Conservation (phyloP, 2,113 vertebrate genomes). For the Dunckerocampus dactyliophorus region DNA sequence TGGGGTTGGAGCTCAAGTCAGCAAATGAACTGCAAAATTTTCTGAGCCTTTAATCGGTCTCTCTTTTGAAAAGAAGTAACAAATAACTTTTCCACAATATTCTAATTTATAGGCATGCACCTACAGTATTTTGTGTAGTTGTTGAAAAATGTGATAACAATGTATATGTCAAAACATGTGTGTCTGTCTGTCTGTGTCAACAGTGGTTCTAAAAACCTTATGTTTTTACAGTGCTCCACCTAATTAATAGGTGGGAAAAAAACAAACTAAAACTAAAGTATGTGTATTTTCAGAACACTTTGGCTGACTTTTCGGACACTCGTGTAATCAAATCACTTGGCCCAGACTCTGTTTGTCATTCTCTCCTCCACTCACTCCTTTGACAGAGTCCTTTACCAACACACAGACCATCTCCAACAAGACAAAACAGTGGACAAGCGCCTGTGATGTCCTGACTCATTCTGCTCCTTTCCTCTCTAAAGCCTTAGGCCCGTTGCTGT, state of each 20-base stretch:
- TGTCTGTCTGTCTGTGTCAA: too few species aligned
- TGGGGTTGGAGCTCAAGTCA: too few species aligned
- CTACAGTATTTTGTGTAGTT: too few species aligned
- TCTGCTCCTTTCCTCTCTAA: slow-evolving; percentile 63
- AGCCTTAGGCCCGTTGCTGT: slow-evolving; percentile 53
- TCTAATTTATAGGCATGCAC: too few species aligned
- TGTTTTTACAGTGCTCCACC: slow-evolving; percentile 26
- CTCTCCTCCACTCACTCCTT: slow-evolving; percentile 36
- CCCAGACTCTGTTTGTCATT: slow-evolving; percentile 47
- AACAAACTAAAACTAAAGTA: slow-evolving; percentile 39
- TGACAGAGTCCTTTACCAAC: slow-evolving; percentile 55
- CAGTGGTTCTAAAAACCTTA: not conserved
- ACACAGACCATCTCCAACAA: slow-evolving; percentile 62
- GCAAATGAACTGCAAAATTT: too few species aligned
- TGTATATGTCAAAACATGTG: too few species aligned
- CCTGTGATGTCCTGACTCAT: slow-evolving; percentile 66
- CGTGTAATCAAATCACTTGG: slow-evolving; percentile 48
- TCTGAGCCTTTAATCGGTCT: too few species aligned
- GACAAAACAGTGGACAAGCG: slow-evolving; percentile 66
- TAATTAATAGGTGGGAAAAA: slow-evolving; percentile 39
- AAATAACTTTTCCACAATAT: too few species aligned
- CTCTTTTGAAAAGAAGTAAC: too few species aligned
- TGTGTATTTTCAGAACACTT: slow-evolving; percentile 17
- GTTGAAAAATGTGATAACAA: too few species aligned
- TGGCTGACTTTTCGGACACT: slow-evolving; percentile 33